Base-by-base conservation (phyloP, 2,888 invertebrate species). In the Phortica okadai region DNA sequence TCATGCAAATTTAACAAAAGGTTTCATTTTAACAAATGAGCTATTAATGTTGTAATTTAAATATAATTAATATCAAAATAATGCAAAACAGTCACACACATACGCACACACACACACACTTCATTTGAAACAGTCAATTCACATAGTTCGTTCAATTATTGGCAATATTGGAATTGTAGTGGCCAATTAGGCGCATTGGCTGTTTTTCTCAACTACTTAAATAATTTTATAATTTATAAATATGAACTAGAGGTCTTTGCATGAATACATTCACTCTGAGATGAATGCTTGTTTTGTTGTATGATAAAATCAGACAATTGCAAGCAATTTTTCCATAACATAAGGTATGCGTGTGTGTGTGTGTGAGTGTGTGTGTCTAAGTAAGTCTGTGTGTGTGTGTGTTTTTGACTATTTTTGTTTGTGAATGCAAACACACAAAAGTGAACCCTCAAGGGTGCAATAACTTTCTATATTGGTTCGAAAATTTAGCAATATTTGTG, bases 1-100 rank as follows among this genome's bases (percentile, higher is more conserved):
- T n/a, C 4, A 56, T 56, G n/a, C 56, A 56, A 56, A 21, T 64
- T 8, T 67, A 67, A 25, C 67, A 67, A 67, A 67, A 67, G 67
- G 67, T 67, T 67, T 41, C 42, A 42, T n/a, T 67, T 11, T 44
- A 67, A 67, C 44, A 67, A 67, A 67, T 67, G 42, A 67, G 42
- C 67, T 67, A 44, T 67, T 67, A 67, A 67, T 67, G 42, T 67
- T 67, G 44, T 42, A 67, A 67, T 67, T 67, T 67, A 16, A 45
- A 67, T 67, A 44, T 67, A 67, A 67, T 67, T 67, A 67, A 67
- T 67, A 44, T 67, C 44, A 14, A 67, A 56, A 56, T n/a, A 8
- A 56, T 56, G 6, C 56, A 56, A 56, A 14, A 56, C 54, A n/a
- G 21, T 21, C 21, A 21, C 21, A 21, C 21, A 21, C 21, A 21